A percentile compares a stretch with the other conserved stretches of the same genome.
Conservation (phyloP, 2,888 invertebrate genomes). For the Drymonia ruficornis region DNA sequence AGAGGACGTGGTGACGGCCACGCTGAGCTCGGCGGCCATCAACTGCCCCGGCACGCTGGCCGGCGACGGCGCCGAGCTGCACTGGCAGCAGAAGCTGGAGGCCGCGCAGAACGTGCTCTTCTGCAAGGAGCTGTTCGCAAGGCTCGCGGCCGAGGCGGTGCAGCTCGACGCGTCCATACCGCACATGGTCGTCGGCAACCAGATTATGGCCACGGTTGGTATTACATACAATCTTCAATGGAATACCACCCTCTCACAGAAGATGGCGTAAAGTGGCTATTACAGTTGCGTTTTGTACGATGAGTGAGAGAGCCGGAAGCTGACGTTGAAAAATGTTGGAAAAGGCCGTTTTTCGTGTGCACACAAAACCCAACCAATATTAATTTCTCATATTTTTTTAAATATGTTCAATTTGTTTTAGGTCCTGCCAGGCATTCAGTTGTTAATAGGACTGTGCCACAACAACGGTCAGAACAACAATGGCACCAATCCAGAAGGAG, state of each 20-base stretch:
- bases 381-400: no score
- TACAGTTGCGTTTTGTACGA: no score
- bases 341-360: no score
- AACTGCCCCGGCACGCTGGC: conserved; percentile 86
- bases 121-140: conserved; percentile 97
- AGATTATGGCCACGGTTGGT: conserved; percentile 96
- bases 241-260: no score
- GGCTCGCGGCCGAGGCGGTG: conserved; percentile 97
- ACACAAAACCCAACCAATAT: no score
- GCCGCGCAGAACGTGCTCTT: conserved; percentile 98
- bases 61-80: conserved; percentile 87
- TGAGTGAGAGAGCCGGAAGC: no score
- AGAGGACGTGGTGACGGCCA: conserved; percentile 94
- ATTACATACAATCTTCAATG: background rate
- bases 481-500: conserved; percentile 60
- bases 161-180: conserved; percentile 97
- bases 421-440: conserved; percentile 96
- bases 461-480: conserved; percentile 84
- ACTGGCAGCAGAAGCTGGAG: conserved; percentile 98
- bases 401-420: conserved; percentile 54
- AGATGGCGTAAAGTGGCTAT: no score
- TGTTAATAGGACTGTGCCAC: conserved; percentile 96
- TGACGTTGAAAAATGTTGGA: no score
- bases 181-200: conserved; percentile 98
- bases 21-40: conserved; percentile 90